Evolutionary conservation across 1,140 invertebrate genomes (phyloP).

Genomic region (Apocrypta bakeri): DNA sequence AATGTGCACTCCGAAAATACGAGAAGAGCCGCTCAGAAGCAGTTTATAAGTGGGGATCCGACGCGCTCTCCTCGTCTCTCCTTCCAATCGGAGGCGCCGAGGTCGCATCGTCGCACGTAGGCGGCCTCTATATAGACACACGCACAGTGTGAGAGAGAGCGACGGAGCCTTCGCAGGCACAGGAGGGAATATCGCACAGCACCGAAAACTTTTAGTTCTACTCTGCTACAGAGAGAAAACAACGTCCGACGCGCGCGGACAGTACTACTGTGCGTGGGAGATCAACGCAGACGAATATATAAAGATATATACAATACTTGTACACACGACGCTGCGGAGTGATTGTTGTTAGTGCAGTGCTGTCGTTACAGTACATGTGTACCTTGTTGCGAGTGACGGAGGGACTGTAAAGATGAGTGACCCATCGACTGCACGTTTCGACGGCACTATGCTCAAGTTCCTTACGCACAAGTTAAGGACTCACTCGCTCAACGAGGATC

Average conservation of each 20-base stretch:
- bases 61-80: not conserved
- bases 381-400: not conserved
- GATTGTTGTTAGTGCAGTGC: not conserved
- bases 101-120: not conserved
- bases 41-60: not conserved
- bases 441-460: conserved; percentile 84
- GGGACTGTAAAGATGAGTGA: conserved; percentile 23
- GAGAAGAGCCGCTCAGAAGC: not conserved
- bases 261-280: not conserved
- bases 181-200: not conserved
- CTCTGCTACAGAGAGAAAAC: not conserved
- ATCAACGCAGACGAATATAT: not conserved
- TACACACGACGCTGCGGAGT: not conserved
- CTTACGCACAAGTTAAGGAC: conserved; percentile 86
- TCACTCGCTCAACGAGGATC: conserved; percentile 86
- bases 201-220: not conserved
- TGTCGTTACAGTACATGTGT: not conserved
- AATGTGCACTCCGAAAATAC: not conserved
- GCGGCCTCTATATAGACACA: not conserved
- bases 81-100: not conserved
- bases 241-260: not conserved
- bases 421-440: conserved; percentile 21
- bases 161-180: not conserved
- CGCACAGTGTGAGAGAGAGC: not conserved
- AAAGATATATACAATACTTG: not conserved